These are phyloP conservation scores for Cossypha heuglini DNA, from an alignment of 2,797 vertebrate species.

Conservation along the genomic window DNA sequence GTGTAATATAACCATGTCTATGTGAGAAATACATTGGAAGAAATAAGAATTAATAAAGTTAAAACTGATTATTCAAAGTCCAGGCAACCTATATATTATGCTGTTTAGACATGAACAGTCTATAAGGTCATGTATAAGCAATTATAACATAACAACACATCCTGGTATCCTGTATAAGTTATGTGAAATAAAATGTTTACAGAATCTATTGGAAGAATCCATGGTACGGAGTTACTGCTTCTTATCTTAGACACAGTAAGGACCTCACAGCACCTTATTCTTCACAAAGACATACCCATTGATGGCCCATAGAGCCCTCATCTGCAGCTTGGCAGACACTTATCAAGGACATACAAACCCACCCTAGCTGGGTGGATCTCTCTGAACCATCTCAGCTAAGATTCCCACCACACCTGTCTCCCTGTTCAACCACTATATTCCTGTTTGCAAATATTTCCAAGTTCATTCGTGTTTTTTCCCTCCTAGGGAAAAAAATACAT, in stretches of 20 bases:
- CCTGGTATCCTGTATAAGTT: background rate
- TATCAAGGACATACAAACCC: background rate
- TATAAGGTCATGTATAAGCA: background rate
- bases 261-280: background rate
- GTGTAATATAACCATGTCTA: background rate
- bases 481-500: background rate
- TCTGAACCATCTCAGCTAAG: background rate
- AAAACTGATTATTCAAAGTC: background rate
- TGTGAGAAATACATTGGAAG: background rate
- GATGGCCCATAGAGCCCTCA: fast-evolving
- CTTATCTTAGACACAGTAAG: background rate
- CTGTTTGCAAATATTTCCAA: background rate
- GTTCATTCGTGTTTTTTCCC: fast-evolving
- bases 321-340: background rate
- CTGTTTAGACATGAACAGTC: background rate
- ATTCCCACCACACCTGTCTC: background rate
- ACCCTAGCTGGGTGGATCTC: background rate
- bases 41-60: background rate
- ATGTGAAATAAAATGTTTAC: background rate
- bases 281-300: background rate
- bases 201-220: background rate
- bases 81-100: background rate
- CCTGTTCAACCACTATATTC: background rate
- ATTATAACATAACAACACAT: background rate
- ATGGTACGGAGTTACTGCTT: background rate